Percentiles rank a stretch among this genome's conserved stretches.
Conservation (phyloP, 1,140 invertebrate genomes). For the Chymomyza costata region DNA sequence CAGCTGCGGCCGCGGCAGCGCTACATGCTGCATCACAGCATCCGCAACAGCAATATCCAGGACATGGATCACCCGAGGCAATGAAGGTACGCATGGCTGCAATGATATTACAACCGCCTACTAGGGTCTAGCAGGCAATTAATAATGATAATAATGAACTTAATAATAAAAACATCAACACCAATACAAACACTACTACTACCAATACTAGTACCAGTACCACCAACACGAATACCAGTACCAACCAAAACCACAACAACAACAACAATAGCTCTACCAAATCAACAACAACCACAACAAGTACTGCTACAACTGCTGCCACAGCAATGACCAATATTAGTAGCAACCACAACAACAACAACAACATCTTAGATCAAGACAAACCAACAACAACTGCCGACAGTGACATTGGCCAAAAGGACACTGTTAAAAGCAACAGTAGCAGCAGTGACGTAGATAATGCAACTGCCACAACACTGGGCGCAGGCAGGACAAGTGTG, state of each 20-base stretch:
- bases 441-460: slow-evolving; percentile 15
- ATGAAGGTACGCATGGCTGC: slow-evolving; percentile 87
- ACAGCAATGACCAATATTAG: slow-evolving; percentile 54
- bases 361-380: slow-evolving; percentile 31
- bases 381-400: slow-evolving; percentile 8
- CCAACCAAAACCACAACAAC: slow-evolving; percentile 38
- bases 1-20: slow-evolving; percentile 49
- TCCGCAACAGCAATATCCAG: slow-evolving; percentile 63
- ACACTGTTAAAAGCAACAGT: slow-evolving; percentile 11
- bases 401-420: slow-evolving; percentile 15
- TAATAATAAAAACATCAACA: slow-evolving; percentile 46
- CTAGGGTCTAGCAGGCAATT: slow-evolving; percentile 83
- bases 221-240: slow-evolving; percentile 27
- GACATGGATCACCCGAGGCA: slow-evolving; percentile 79
- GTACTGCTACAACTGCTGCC: slow-evolving; percentile 25
- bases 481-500: slow-evolving; percentile 1
- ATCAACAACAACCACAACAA: slow-evolving; percentile 20
- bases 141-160: slow-evolving; percentile 64
- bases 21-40: slow-evolving; percentile 55
- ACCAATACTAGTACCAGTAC: slow-evolving; percentile 29
- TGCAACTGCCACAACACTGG: slow-evolving; percentile 8
- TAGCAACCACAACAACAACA: slow-evolving; percentile 22
- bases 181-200: slow-evolving; percentile 32
- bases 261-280: slow-evolving; percentile 22
- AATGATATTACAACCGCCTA: slow-evolving; percentile 86